These are phyloP conservation scores for Pherbina coryleti DNA, from an alignment of 2,888 invertebrate genomes.

Conservation along the genomic window DNA sequence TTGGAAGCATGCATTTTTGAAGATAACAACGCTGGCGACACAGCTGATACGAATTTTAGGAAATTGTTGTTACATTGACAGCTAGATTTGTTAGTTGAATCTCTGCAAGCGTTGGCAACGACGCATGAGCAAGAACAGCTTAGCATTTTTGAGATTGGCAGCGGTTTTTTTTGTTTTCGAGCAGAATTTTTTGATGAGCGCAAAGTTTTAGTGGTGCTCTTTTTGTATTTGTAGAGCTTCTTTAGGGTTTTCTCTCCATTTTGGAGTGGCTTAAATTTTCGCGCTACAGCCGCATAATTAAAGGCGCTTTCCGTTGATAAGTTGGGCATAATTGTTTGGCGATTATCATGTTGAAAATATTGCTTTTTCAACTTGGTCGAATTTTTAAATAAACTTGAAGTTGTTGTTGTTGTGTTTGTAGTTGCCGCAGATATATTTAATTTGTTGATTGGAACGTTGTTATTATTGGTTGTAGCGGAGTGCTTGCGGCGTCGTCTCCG, in stretches of 20 bases:
- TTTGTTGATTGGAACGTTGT: slow-evolving; percentile 3
- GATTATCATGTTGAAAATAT: slow-evolving; percentile 67
- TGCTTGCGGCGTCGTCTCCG: slow-evolving; percentile 49
- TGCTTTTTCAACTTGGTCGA: slow-evolving; percentile 54
- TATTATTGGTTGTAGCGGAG: slow-evolving; percentile 43
- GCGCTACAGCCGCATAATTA: slow-evolving; percentile 61
- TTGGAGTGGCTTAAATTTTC: slow-evolving; percentile 65
- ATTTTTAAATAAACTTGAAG: slow-evolving; percentile 22
- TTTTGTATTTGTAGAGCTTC: slow-evolving; percentile 21
- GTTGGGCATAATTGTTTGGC: slow-evolving; percentile 47
- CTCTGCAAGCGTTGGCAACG: slow-evolving; percentile 4
- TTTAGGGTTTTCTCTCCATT: slow-evolving; percentile 23
- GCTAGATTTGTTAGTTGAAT: not conserved
- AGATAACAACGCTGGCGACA: slow-evolving; percentile 35
- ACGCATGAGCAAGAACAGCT: slow-evolving; percentile 59
- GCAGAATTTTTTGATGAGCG: slow-evolving; percentile 52
- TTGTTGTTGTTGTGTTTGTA: slow-evolving; percentile 39
- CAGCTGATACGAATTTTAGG: slow-evolving; percentile 38
- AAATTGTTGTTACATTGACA: slow-evolving; percentile 43
- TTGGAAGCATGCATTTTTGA: not conserved
- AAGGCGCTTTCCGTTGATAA: slow-evolving; percentile 42
- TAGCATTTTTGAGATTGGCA: slow-evolving; percentile 38
- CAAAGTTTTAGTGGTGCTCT: slow-evolving; percentile 4
- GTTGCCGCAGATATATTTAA: slow-evolving; percentile 51
- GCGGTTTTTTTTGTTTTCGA: not conserved